Evolutionary conservation across 2,113 vertebrate genomes (phyloP).

Genomic region (Cavia porcellus): DNA sequence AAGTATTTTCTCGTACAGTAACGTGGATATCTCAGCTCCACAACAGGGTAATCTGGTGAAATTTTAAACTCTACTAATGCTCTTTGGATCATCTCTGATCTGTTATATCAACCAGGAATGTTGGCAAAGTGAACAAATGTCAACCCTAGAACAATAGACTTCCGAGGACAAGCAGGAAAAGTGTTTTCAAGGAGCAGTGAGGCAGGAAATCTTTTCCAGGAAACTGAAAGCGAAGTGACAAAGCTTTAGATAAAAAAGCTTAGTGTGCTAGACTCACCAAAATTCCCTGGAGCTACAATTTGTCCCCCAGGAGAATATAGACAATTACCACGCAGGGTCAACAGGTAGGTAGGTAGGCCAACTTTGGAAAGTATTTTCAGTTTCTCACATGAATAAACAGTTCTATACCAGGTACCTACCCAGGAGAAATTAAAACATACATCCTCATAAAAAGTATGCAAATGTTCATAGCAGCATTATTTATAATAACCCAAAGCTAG

Average conservation of each 20-base stretch:
- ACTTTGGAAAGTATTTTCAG: neutral
- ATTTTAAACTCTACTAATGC: neutral
- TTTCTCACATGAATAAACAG: neutral
- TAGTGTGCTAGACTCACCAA: neutral
- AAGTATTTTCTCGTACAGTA: neutral
- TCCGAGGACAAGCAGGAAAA: neutral
- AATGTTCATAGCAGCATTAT: neutral
- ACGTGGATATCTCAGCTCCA: neutral
- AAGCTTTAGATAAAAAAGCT: neutral
- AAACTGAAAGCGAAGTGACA: neutral
- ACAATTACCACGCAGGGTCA: neutral
- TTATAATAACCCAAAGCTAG: neutral
- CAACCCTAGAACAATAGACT: neutral
- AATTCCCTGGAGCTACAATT: neutral
- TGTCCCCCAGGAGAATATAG: neutral
- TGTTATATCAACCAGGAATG: neutral
- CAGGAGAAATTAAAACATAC: neutral
- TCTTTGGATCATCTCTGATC: neutral
- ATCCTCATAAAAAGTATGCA: neutral
- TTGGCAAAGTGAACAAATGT: neutral
- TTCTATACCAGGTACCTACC: neutral
- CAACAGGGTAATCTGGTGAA: neutral
- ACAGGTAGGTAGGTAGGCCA: neutral
- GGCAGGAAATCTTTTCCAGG: neutral
- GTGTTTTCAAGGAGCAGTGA: neutral